Evolutionary conservation across 2,113 vertebrate genomes (phyloP).

Genomic region (Benitochromis conjunctus): DNA sequence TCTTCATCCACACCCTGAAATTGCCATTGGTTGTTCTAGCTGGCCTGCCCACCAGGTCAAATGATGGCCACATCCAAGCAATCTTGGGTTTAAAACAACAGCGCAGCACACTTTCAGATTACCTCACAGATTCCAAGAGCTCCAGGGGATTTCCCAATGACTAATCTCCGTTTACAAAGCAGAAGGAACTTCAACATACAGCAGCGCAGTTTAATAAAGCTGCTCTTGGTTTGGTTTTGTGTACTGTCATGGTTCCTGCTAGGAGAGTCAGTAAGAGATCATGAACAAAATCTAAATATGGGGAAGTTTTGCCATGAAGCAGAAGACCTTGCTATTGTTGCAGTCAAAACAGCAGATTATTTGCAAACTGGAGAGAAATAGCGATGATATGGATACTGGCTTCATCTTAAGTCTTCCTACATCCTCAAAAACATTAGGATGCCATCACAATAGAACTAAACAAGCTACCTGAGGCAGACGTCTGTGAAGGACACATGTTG

Average conservation of each 20-base stretch:
- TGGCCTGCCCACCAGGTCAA: slow-evolving; percentile 6
- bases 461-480: slow-evolving; percentile 36
- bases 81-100: slow-evolving; percentile 5
- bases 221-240: slow-evolving; percentile 7
- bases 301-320: neutral
- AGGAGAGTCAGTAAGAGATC: neutral
- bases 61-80: slow-evolving; percentile 17
- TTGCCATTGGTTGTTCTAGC: slow-evolving; percentile 11
- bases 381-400: slow-evolving; percentile 37
- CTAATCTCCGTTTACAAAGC: slow-evolving; percentile 37
- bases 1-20: neutral
- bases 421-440: slow-evolving; percentile 38
- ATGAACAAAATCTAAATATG: neutral
- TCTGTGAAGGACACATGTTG: slow-evolving; percentile 30
- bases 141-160: slow-evolving; percentile 38
- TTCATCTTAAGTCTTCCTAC: slow-evolving; percentile 28
- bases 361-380: slow-evolving; percentile 42
- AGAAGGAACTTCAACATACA: slow-evolving; percentile 1
- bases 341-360: slow-evolving; percentile 42
- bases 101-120: slow-evolving; percentile 27
- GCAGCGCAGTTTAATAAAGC: neutral
- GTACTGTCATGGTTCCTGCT: neutral
- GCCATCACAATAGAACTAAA: slow-evolving; percentile 53
- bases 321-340: neutral
- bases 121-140: slow-evolving; percentile 7